A percentile compares a stretch with the other conserved stretches of the same genome.
These are phyloP conservation scores for Scolopax bukidnonensis DNA, from an alignment of 2,797 vertebrate genomes.

Conservation along the genomic window DNA sequence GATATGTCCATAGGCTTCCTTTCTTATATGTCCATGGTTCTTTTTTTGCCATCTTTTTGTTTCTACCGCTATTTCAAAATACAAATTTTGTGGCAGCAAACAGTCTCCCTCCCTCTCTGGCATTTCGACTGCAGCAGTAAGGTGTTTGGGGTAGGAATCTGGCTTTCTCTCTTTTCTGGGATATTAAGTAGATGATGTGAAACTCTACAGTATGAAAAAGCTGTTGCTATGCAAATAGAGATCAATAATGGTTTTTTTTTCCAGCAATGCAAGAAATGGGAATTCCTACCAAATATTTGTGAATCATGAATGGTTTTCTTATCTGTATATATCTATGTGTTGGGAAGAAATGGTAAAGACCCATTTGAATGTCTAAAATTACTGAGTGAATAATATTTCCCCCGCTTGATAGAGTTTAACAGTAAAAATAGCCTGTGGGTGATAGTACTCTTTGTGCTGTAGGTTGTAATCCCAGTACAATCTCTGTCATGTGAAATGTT, in stretches of 20 bases:
- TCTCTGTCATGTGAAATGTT: background rate
- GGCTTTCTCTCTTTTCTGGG: background rate
- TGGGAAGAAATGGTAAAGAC: background rate
- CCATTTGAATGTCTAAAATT: background rate
- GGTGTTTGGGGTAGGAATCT: background rate
- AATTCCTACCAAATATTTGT: background rate
- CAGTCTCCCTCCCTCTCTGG: background rate
- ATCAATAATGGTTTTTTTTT: background rate
- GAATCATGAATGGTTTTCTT: background rate
- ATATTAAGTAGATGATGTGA: background rate
- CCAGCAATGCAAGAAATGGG: background rate
- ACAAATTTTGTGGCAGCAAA: background rate
- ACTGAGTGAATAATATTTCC: background rate
- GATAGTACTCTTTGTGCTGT: background rate
- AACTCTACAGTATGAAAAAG: background rate
- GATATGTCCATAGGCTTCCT: background rate
- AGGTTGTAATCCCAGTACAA: background rate
- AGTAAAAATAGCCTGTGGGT: background rate
- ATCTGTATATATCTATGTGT: background rate
- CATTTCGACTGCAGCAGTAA: background rate
- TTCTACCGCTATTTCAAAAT: background rate
- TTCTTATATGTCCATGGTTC: rapidly evolving
- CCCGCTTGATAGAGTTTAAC: background rate
- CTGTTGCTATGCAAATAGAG: background rate
- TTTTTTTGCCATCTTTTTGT: background rate